phyloP scores from a whole-genome alignment of 2,797 vertebrate genomes.

The Anolis apletophallus region DNA sequence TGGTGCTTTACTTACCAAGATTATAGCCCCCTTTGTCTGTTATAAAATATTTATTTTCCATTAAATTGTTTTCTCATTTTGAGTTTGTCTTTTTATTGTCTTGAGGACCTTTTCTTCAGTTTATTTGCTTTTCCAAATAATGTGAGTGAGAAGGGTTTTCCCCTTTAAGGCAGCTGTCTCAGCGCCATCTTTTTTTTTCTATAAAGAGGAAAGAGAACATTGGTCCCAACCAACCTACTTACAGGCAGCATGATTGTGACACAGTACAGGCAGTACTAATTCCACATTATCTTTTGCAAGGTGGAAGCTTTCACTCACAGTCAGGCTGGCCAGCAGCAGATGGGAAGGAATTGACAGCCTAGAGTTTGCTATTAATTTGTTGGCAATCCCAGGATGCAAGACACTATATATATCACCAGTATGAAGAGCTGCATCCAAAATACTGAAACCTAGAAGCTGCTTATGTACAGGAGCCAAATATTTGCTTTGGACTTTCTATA shows the following conservation, averaged over 20 bases:
- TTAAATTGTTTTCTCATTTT: too few relatives aligned
- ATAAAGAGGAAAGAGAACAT: too few relatives aligned
- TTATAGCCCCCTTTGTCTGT: too few relatives aligned
- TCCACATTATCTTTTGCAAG: not conserved
- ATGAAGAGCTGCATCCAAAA: not conserved
- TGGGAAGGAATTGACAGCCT: not conserved
- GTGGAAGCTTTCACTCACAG: not conserved
- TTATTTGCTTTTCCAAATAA: not conserved
- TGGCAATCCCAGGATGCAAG: not conserved
- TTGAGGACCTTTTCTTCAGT: not conserved
- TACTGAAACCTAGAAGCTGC: not conserved
- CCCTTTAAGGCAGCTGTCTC: not conserved
- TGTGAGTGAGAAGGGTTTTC: not conserved
- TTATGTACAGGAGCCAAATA: not conserved
- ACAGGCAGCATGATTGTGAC: not conserved
- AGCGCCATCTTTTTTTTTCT: too few relatives aligned
- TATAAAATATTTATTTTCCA: too few relatives aligned
- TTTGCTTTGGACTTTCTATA: not conserved
- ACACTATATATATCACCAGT: not conserved
- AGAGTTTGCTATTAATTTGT: not conserved
- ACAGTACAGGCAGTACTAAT: not conserved
- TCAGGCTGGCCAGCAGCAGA: not conserved
- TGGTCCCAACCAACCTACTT: too few relatives aligned
- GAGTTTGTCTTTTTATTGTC: too few relatives aligned
- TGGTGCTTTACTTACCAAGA: too few relatives aligned